Evolutionary conservation across 2,888 invertebrate species (phyloP).

Genomic region (Drosophila tripunctata): DNA sequence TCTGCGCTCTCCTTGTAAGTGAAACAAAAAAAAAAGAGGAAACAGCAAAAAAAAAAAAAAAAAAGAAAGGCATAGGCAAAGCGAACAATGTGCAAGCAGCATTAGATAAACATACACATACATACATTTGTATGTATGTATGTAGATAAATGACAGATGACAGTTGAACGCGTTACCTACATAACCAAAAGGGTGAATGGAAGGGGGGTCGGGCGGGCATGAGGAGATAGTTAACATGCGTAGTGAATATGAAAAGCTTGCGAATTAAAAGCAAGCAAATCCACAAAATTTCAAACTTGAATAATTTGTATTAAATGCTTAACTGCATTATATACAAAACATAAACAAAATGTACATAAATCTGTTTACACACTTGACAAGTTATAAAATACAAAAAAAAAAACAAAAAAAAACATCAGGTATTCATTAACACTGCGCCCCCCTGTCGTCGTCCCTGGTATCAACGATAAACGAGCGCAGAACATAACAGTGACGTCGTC

Average conservation of each 20-base stretch:
- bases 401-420: no score
- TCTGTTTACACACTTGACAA: no score
- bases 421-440: no score
- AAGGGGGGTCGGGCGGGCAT: not conserved
- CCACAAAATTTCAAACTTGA: not conserved
- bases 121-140: constrained; percentile 2
- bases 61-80: constrained; percentile 43
- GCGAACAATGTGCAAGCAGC: constrained; percentile 19
- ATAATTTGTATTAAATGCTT: not conserved
- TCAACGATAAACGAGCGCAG: not conserved
- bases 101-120: constrained; percentile 15
- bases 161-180: constrained; percentile 16
- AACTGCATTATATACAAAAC: no score
- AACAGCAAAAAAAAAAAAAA: constrained; percentile 31
- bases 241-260: not conserved
- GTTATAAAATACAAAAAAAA: no score
- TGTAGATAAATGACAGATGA: constrained; percentile 30
- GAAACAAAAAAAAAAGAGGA: constrained; percentile 14
- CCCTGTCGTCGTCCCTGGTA: no score
- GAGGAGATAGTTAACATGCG: not conserved
- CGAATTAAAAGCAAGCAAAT: constrained; percentile 20
- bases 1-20: constrained; percentile 41
- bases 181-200: not conserved
- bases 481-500: not conserved
- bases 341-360: no score